Base-by-base conservation (phyloP, 2,888 invertebrate species). In the Noctua comes region DNA sequence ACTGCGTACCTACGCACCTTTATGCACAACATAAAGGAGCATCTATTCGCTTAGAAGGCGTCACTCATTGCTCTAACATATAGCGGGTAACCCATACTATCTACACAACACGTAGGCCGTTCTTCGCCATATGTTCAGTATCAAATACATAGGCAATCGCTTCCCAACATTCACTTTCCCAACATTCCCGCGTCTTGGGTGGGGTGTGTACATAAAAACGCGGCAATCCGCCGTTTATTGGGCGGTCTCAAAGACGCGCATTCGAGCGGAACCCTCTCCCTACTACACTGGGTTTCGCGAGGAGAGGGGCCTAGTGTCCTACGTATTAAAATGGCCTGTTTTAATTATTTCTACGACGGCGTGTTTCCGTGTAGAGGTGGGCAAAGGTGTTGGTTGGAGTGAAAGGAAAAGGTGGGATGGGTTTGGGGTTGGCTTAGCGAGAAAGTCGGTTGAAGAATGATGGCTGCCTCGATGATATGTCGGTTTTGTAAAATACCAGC, bases 161-260 rank as follows among this genome's bases (percentile, higher is more conserved):
- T 83, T 79, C 86, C 59, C 66, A 40, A 59, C 86, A 82, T 82
- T 87, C 77, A 82, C 83, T 85, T 85, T 87, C 59, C 21, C 65
- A 73, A 66, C 83, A 68, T 70, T 76, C 36, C 7, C 70, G 40
- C 69, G 70, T 10, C 75, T 73, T 78, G 79, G 85, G 87, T 87
- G 85, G 86, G 87, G 86, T 77, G 48, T 76, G 74, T 68, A 75
- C n/a, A 73, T 80, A 86, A 85, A 87, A 87, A 87, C 87, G 62
- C 11, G 71, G 64, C 81, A 73, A 77, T 77, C 13, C 66, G 57
- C 62, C 59, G 73, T 62, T 77, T 83, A 86, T 86, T 88, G 88
- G 87, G 88, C 87, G 87, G 81, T 71, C 65, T 88, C 68, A 65
- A 64, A 76, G 74, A 68, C 59, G 21, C 16, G 74, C 88, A 69